Evolutionary conservation across 2,113 vertebrate genomes (phyloP), one percentile per base, ranked within the genome.

Genomic region (Lampris megalopsis): DNA sequence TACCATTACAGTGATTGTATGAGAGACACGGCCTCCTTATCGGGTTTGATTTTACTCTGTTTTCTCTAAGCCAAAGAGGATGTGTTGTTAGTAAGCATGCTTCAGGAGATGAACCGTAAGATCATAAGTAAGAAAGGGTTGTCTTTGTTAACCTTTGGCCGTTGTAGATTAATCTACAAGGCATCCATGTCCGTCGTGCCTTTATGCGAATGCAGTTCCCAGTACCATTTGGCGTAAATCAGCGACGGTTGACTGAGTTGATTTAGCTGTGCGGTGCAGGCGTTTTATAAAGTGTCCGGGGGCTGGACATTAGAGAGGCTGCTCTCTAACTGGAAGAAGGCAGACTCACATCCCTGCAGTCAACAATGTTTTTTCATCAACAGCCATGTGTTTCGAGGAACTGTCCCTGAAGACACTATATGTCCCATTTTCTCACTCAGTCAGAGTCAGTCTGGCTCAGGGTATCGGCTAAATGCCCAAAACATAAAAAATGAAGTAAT

Each of bases 1-100:
- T 24, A 84, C 72, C 79, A 88, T 88, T 90, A 81, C 75, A 78
- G 49, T 81, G 85, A 85, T 87, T 90, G 68, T 73, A 53, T 84
- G 58, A 75, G 68, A 63, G 74, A 65, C 52, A 70, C 0, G 35
- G 66, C 7, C 7, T 53, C 56, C 66, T 75, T 71, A 11, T 56
- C 42, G 60, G 43, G 35, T 80, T 81, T 10, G 47, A 57, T 57
- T 63, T 59, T 80, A 24, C 66, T 71, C 42, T 40, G 4, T 38
- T 65, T 71, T 42, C 13, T 68, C 66, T 59, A 50, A 62, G 37
- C 66, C 37, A 8, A 36, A 58, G n/a, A 7, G 11, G 53, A 49
- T 64, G 35, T 48, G 9, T 54, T 62, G 45, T 52, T 59, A 37
- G 11, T n/a, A 9, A 38, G 37, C 42, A 3, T 10, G 60, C 24